phyloP scores from a whole-genome alignment of 1,140 invertebrate genomes.

The Brachionus paranguensis region DNA sequence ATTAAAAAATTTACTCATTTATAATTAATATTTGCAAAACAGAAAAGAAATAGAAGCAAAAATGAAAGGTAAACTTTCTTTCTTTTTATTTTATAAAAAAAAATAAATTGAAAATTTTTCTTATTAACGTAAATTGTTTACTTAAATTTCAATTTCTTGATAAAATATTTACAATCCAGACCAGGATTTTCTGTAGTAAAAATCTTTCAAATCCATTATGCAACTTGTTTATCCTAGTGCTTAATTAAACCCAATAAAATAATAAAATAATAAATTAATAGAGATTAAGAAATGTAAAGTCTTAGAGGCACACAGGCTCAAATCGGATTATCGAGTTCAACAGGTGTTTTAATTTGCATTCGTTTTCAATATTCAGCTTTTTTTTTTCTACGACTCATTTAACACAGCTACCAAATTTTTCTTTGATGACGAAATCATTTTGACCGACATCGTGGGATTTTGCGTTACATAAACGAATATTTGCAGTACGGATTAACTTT shows the following conservation, averaged over 20 bases:
- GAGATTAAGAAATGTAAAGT: not conserved
- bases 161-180: not conserved
- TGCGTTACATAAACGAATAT: not conserved
- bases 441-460: not conserved
- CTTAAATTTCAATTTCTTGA: not conserved
- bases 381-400: not conserved
- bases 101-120: not conserved
- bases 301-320: not conserved
- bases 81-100: not conserved
- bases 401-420: not conserved
- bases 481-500: not conserved
- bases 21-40: not conserved
- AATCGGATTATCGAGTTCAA: not conserved
- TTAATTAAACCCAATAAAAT: constrained; percentile 15
- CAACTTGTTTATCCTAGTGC: not conserved
- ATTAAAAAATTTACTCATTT: constrained; percentile 1
- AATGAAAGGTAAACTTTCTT: not conserved
- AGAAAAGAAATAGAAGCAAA: not conserved
- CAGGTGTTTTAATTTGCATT: not conserved
- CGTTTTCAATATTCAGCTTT: not conserved
- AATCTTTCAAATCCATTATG: not conserved
- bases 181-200: not conserved
- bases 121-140: not conserved
- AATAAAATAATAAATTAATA: not conserved
- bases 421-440: not conserved